phyloP scores from a whole-genome alignment of 2,113 vertebrate species.

The Myrmecophaga tridactyla region DNA sequence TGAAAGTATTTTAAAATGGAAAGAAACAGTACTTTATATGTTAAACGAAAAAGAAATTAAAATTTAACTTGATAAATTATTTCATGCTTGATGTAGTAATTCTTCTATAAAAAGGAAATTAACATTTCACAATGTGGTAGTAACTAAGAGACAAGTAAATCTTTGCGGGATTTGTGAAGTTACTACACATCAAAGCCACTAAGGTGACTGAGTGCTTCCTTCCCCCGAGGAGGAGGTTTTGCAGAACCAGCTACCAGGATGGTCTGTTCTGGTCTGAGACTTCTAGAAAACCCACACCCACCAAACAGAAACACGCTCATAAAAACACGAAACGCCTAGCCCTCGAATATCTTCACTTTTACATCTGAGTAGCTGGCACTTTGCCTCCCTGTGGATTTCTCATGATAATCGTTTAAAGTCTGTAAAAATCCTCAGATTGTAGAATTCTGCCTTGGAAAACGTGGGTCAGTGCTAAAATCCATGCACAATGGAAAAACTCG shows the following conservation, averaged over 20 bases:
- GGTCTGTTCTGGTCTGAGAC: neutral
- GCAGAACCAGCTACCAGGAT: neutral
- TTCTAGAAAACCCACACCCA: neutral
- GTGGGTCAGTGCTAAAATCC: neutral
- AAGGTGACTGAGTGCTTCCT: neutral
- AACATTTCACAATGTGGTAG: neutral
- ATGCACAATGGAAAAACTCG: neutral
- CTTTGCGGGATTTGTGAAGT: neutral
- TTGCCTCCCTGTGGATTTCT: neutral
- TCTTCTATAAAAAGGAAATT: slow-evolving; percentile 34
- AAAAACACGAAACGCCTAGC: neutral
- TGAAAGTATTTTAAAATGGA: neutral
- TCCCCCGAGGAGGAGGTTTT: neutral
- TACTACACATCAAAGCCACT: neutral
- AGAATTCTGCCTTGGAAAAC: neutral
- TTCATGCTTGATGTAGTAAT: neutral
- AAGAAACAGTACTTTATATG: neutral
- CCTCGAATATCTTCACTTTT: neutral
- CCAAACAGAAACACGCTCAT: neutral
- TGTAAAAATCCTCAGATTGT: neutral
- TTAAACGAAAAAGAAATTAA: neutral
- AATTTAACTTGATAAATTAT: neutral
- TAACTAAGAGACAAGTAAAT: neutral
- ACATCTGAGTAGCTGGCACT: neutral
- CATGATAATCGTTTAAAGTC: neutral